phyloP scores from a whole-genome alignment of 2,113 vertebrate species.

The Atrichornis clamosus region DNA sequence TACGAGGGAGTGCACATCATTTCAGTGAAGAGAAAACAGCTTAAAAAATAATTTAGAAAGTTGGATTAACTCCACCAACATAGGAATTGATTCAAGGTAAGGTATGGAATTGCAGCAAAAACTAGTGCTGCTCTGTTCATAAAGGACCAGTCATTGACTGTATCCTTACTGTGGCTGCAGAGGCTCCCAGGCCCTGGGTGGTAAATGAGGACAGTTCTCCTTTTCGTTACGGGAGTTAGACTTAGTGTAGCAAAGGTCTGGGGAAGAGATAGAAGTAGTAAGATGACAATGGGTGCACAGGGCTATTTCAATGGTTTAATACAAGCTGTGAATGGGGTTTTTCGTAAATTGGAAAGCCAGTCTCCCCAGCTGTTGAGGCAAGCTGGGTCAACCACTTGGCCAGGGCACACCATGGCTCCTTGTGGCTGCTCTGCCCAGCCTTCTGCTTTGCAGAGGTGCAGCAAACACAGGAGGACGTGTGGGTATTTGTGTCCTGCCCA shows the following conservation, averaged over 20 bases:
- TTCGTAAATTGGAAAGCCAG: background rate
- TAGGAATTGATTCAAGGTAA: background rate
- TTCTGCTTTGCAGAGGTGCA: background rate
- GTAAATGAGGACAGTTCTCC: background rate
- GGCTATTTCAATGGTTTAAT: background rate
- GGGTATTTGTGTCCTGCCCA: background rate
- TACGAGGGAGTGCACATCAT: background rate
- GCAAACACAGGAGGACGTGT: background rate
- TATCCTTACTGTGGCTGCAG: background rate
- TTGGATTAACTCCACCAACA: background rate
- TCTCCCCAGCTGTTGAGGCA: background rate
- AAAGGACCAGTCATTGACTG: background rate
- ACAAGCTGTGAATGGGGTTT: background rate
- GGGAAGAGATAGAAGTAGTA: background rate
- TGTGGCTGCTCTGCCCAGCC: rapidly evolving
- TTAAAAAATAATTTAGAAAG: background rate
- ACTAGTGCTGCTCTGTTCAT: background rate
- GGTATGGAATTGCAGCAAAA: background rate
- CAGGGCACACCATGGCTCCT: background rate
- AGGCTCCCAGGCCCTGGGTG: background rate
- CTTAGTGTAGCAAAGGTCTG: background rate
- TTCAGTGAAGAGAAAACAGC: background rate
- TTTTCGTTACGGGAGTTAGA: background rate
- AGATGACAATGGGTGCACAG: background rate
- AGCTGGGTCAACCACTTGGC: background rate